Percentiles rank a stretch among this genome's conserved stretches.
Evolutionary conservation across 37 sponge, comb jelly and placozoan genomes (phyloP).

Genomic region (Hormiphora californensis): DNA sequence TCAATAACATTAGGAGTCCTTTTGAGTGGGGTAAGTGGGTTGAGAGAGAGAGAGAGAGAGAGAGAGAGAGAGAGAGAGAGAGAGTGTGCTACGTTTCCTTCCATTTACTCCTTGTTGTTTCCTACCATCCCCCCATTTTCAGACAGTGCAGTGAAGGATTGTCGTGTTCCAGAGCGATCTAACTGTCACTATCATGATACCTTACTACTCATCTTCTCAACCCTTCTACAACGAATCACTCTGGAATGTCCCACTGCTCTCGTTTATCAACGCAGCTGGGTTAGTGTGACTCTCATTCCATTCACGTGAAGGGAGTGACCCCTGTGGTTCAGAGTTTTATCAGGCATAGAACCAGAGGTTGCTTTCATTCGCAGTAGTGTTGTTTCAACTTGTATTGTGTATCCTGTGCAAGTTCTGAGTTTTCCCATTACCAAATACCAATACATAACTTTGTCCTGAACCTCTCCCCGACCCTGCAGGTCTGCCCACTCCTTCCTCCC

Average conservation of each 20-base stretch:
- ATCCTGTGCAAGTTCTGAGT: too few species aligned
- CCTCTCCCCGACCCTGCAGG: too few species aligned
- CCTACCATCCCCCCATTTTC: neutral
- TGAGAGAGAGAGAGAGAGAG: neutral
- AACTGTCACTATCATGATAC: neutral
- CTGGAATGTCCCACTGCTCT: slow-evolving; percentile 14
- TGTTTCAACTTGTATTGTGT: too few species aligned
- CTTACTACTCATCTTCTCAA: neutral
- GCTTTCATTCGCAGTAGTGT: too few species aligned
- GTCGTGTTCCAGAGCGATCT: neutral
- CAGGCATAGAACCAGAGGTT: too few species aligned
- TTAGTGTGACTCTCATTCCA: too few species aligned
- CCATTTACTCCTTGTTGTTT: neutral
- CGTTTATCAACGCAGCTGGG: slow-evolving; percentile 1
- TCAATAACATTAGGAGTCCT: neutral
- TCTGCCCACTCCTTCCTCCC: too few species aligned
- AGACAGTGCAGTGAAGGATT: slow-evolving; percentile 31
- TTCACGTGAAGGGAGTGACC: too few species aligned
- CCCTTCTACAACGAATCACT: neutral
- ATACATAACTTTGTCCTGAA: too few species aligned
- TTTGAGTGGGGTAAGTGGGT: slow-evolving; percentile 14
- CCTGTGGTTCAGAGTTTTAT: too few species aligned
- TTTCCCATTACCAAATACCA: too few species aligned
- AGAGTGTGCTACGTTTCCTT: neutral
- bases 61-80: neutral